Percentiles rank a stretch among this genome's conserved stretches.
Evolutionary conservation across 1,140 invertebrate species (phyloP).

Genomic region (Ostrea edulis): DNA sequence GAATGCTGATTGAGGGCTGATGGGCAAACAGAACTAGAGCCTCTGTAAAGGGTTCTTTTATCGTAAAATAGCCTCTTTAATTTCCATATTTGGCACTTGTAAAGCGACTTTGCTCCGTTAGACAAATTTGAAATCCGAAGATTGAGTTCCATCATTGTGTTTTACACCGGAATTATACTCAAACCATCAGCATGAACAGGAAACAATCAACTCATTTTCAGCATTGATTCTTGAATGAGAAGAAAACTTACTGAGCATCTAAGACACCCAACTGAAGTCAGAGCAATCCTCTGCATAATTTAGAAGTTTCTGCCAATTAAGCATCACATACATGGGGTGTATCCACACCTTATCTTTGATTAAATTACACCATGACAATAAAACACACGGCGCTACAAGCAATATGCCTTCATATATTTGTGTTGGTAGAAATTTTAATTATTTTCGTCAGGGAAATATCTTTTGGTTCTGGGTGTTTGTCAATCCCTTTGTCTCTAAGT

Average conservation of each 20-base stretch:
- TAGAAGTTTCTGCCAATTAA: constrained; percentile 24
- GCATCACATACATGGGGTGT: neutral
- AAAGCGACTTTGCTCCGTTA: neutral
- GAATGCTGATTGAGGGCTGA: neutral
- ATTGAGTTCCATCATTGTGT: neutral
- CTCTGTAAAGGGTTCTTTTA: neutral
- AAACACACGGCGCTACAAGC: neutral
- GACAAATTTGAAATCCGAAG: neutral
- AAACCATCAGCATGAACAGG: neutral
- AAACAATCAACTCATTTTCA: neutral
- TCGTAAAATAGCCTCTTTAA: neutral
- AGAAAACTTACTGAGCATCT: constrained; percentile 2
- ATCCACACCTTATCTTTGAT: constrained; percentile 15
- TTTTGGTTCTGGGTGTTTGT: too few relatives aligned
- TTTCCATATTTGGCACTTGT: constrained; percentile 23
- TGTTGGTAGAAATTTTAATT: neutral
- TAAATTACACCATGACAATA: constrained; percentile 11
- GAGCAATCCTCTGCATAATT: constrained; percentile 25
- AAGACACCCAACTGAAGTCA: neutral
- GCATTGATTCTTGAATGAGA: neutral
- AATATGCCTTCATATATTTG: neutral
- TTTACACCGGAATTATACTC: neutral
- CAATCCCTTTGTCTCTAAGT: too few relatives aligned
- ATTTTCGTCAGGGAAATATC: neutral
- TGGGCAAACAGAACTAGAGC: neutral